phyloP scores from a whole-genome alignment of 1,140 invertebrate genomes.

The Polypedilum pembai region DNA sequence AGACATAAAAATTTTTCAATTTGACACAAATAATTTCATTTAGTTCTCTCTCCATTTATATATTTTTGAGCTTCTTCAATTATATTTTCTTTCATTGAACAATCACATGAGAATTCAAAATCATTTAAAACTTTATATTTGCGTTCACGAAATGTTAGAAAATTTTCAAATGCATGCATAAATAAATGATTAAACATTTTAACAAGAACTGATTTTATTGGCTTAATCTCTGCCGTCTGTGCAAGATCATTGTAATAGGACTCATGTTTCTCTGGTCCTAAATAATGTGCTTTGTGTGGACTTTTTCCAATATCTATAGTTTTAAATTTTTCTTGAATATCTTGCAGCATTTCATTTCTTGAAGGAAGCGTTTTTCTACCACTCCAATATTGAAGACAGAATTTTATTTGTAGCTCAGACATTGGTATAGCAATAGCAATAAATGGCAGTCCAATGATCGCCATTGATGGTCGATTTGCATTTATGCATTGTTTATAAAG shows the following conservation, averaged over 20 bases:
- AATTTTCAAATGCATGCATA: neutral
- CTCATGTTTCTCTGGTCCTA: constrained; percentile 48
- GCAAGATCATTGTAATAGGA: constrained; percentile 54
- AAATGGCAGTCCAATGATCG: too few species aligned
- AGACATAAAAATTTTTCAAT: too few species aligned
- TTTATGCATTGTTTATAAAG: constrained; percentile 65
- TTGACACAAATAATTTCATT: too few species aligned
- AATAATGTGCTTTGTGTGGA: constrained; percentile 58
- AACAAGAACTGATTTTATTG: constrained; percentile 48
- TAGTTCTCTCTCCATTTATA: too few species aligned
- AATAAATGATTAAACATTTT: constrained; percentile 43
- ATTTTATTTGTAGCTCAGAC: too few species aligned
- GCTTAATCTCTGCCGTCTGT: constrained; percentile 44
- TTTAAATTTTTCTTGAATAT: constrained; percentile 49
- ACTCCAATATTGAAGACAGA: neutral
- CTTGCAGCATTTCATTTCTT: constrained; percentile 51
- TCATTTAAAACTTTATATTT: neutral
- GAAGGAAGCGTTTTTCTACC: neutral
- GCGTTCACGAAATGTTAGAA: neutral
- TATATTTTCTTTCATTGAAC: neutral
- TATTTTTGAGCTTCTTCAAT: too few species aligned
- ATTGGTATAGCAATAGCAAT: too few species aligned
- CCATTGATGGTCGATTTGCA: too few species aligned
- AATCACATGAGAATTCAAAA: neutral
- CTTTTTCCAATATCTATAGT: constrained; percentile 43